Conservation (phyloP, 2,888 invertebrate genomes). For the Penaeus monodon region DNA sequence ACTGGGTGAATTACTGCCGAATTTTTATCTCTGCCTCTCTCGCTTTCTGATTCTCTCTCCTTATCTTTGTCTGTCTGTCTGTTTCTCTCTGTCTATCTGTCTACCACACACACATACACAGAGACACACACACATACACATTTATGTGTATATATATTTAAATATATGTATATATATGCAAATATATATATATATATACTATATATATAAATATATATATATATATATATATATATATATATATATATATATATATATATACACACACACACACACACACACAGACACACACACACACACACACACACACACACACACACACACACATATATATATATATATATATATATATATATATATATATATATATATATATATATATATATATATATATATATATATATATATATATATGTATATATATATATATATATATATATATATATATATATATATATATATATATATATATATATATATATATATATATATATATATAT, state of each 20-base stretch:
- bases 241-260: constrained; percentile 5
- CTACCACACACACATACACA: too few species aligned
- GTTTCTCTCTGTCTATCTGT: too few species aligned
- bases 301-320: neutral
- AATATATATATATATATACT: too few species aligned
- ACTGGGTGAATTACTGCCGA: too few species aligned
- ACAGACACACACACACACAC: too few species aligned
- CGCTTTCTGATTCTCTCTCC: too few species aligned
- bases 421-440: neutral
- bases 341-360: neutral
- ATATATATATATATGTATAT: neutral
- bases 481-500: constrained; percentile 21
- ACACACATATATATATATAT: neutral
- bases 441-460: neutral
- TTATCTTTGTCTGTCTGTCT: too few species aligned
- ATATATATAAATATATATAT: neutral
- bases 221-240: constrained; percentile 21
- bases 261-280: neutral
- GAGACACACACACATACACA: too few species aligned
- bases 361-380: neutral
- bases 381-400: neutral
- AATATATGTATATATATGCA: too few species aligned
- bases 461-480: constrained; percentile 21
- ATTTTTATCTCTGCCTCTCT: too few species aligned
- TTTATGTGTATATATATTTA: too few species aligned